A percentile compares a stretch with the other conserved stretches of the same genome.
Evolutionary conservation across 2,888 invertebrate genomes (phyloP).

Genomic region (Cosmia pyralina): DNA sequence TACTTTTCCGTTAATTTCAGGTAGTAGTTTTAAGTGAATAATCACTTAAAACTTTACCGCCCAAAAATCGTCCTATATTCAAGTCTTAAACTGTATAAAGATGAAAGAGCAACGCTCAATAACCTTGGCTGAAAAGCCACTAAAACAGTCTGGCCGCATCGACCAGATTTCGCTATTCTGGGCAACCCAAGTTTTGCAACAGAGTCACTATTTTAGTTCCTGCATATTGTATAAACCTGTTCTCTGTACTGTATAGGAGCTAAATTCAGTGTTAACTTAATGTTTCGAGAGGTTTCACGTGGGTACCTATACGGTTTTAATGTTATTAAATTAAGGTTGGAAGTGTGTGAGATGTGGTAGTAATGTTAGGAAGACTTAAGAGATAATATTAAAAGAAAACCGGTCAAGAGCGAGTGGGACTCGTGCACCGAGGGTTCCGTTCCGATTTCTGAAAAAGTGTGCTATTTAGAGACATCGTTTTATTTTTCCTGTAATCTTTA

Average conservation of each 20-base stretch:
- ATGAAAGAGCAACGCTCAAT: slow-evolving; percentile 15
- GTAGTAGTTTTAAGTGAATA: no score
- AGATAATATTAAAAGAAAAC: not conserved
- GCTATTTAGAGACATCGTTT: no score
- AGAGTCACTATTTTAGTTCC: slow-evolving; percentile 53
- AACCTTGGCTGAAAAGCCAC: slow-evolving; percentile 25
- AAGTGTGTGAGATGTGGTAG: not conserved
- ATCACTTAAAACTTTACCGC: not conserved
- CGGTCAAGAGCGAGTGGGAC: no score
- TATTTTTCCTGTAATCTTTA: no score
- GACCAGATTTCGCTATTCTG: slow-evolving; percentile 62
- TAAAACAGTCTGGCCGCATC: slow-evolving; percentile 56
- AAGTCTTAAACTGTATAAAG: not conserved
- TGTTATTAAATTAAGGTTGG: not conserved
- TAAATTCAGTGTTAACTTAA: slow-evolving; percentile 31
- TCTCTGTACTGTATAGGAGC: slow-evolving; percentile 29
- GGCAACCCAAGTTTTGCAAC: slow-evolving; percentile 46
- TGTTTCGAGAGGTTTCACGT: slow-evolving; percentile 14
- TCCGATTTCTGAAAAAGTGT: no score
- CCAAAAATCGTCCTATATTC: not conserved
- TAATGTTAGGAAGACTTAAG: not conserved
- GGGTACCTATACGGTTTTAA: not conserved
- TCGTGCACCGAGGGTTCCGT: no score
- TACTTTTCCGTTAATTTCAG: not conserved
- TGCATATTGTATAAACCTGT: slow-evolving; percentile 65